Evolutionary conservation across 2,113 vertebrate species (phyloP).

Genomic region (Pelusios castaneus): DNA sequence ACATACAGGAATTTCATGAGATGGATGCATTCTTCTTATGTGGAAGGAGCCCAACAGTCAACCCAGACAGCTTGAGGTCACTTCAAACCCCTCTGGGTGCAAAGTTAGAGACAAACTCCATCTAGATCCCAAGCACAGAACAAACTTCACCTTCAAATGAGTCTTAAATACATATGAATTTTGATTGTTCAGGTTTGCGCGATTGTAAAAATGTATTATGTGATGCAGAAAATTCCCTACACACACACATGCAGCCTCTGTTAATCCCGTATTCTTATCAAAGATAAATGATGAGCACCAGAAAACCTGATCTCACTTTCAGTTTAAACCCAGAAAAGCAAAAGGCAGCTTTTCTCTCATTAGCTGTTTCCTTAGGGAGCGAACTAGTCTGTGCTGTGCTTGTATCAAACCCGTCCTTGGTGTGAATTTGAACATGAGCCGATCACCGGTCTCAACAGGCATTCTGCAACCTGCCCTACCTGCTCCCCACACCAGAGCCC

Average conservation of each 20-base stretch:
- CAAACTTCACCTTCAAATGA: neutral
- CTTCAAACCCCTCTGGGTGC: neutral
- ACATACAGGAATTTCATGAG: constrained; percentile 30
- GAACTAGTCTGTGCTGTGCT: constrained; percentile 41
- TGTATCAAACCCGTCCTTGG: constrained; percentile 30
- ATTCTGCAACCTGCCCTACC: neutral
- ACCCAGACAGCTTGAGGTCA: neutral
- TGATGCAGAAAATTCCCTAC: neutral
- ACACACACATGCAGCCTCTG: neutral
- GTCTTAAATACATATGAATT: neutral
- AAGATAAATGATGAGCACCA: neutral
- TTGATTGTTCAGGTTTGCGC: neutral
- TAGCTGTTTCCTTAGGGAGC: constrained; percentile 59
- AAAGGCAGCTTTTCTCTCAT: constrained; percentile 53
- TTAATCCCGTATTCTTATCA: neutral
- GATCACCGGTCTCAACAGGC: neutral
- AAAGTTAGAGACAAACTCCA: neutral
- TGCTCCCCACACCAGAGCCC: neutral
- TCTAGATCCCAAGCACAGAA: neutral
- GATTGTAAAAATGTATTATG: neutral
- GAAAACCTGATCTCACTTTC: constrained; percentile 46
- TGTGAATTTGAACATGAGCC: constrained; percentile 29
- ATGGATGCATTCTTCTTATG: neutral
- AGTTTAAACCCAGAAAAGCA: constrained; percentile 40
- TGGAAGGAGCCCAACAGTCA: neutral